These are phyloP conservation scores for Heliconius hewitsoni DNA, from an alignment of 1,140 invertebrate genomes.

Conservation along the genomic window DNA sequence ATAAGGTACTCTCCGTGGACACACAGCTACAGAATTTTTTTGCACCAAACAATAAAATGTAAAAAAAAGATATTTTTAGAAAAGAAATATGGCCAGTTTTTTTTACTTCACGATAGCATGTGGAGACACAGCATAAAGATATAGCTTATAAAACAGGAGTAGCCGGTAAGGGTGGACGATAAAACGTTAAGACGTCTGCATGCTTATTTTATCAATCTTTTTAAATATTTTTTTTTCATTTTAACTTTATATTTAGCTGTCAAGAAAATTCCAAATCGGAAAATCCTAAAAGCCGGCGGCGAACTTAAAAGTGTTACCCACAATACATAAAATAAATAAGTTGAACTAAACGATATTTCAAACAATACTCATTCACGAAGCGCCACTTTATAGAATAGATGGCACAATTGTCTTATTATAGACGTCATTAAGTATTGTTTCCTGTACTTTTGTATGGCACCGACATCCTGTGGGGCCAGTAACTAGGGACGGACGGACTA, in stretches of 20 bases:
- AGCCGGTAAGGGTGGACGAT: too few species aligned
- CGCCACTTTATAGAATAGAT: constrained; percentile 43
- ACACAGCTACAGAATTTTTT: too few species aligned
- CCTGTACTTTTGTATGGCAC: constrained; percentile 61
- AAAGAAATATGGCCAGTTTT: too few species aligned
- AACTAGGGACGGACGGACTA: constrained; percentile 23
- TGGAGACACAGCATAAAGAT: too few species aligned
- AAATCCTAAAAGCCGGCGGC: constrained; percentile 11
- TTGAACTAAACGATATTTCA: constrained; percentile 10
- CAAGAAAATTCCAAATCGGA: not conserved
- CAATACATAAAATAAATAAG: constrained; percentile 19
- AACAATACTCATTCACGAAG: constrained; percentile 39
- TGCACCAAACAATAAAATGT: too few species aligned
- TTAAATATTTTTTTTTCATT: not conserved
- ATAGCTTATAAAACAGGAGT: too few species aligned
- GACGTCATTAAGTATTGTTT: constrained; percentile 66
- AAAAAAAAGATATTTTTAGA: too few species aligned
- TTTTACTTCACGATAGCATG: too few species aligned
- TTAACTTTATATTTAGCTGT: not conserved
- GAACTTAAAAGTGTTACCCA: constrained; percentile 29
- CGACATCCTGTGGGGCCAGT: constrained; percentile 49
- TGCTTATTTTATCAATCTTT: too few species aligned
- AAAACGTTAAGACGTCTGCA: too few species aligned
- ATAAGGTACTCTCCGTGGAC: too few species aligned
- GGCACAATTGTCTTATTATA: constrained; percentile 66